Conservation (phyloP, 2,797 vertebrate species). For the Catharus ustulatus region DNA sequence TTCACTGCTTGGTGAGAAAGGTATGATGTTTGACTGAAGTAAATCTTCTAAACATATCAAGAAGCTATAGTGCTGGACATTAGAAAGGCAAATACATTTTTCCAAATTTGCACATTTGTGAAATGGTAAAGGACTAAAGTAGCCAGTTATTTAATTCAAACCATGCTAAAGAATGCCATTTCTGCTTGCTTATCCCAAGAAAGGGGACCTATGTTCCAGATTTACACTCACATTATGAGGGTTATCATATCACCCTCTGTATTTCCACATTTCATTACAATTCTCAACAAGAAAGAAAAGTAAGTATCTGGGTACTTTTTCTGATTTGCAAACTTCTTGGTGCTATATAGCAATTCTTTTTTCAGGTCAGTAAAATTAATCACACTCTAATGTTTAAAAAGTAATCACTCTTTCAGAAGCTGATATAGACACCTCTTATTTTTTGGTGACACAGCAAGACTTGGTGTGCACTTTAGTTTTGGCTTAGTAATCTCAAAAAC, state of each 20-base stretch:
- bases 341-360: background rate
- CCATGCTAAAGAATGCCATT: background rate
- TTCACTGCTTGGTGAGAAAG: background rate
- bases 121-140: background rate
- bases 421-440: background rate
- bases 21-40: background rate
- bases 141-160: background rate
- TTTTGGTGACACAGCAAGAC: background rate
- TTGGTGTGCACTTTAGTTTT: background rate
- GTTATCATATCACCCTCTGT: background rate
- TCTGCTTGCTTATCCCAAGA: background rate
- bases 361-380: background rate
- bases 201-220: background rate
- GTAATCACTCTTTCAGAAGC: background rate
- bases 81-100: background rate
- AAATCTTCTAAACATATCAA: background rate
- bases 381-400: background rate
- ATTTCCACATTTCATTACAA: background rate
- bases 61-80: background rate
- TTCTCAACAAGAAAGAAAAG: background rate
- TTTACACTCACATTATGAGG: background rate
- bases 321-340: background rate
- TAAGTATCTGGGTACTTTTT: background rate
- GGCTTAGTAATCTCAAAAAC: background rate
- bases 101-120: background rate